Base-by-base conservation (phyloP, 2,888 invertebrate genomes). In the Leptinotarsa tumamoca region DNA sequence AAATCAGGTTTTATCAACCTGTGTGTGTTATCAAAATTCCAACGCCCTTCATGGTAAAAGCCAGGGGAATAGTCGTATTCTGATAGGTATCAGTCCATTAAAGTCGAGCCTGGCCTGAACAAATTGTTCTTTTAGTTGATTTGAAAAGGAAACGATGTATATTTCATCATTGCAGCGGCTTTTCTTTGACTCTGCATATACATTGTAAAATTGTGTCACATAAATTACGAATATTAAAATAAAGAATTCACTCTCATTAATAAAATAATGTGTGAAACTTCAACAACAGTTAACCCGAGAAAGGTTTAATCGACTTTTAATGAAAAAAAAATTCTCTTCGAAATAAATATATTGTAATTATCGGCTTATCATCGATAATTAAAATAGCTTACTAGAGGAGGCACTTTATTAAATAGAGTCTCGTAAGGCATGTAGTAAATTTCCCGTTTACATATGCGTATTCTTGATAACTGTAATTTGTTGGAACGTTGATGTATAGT, bases 381-480 rank as follows among this genome's bases (percentile, higher is more conserved):
- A 68, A 68, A 51, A 68, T 54, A 68, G 33, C 27, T 27, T 23
- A 61, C 13, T n/a, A 17, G 51, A 54, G n/a, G 43, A 33, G n/a
- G 43, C 17, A 56, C 43, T 70, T 23, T 49, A 70, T 49, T 58
- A 14, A 69, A 33, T 68, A 69, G 43, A 14, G 27, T 56, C 21
- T 56, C n/a, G 69, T 56, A 69, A 56, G 33, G 33, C 21, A 58
- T 70, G 10, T 61, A 43, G 43, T 70, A 58, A 70, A 58, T 69
- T 58, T 58, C 70, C 23, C 21, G 54, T 70, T 70, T 70, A 43
- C 58, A 49, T 61, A 58, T 70, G 70, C 49, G 70, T 70, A 70
- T 58, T 61, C 70, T 58, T 61, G 58, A 70, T 70, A 70, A 70
- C 70, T 70, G 70, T 70, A 70, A 70, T 70, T 70, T 70, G 56